These are phyloP conservation scores for Drosophila diplacantha DNA, from an alignment of 2,888 invertebrate species.

Conservation along the genomic window DNA sequence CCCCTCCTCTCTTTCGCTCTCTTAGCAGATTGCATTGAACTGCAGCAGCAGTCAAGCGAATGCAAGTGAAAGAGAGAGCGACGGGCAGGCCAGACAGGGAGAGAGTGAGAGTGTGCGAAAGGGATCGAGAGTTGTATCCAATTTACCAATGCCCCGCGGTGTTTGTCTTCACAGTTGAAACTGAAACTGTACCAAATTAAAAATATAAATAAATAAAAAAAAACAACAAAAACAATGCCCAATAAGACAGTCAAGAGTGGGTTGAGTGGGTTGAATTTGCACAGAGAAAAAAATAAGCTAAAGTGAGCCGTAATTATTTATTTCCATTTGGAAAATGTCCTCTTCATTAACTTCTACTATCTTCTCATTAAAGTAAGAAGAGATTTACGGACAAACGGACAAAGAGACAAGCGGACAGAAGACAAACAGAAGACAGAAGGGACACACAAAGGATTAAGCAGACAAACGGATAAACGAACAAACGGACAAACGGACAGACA, in stretches of 20 bases:
- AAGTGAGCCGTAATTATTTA: neutral
- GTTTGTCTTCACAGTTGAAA: constrained; percentile 31
- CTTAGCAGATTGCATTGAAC: constrained; percentile 58
- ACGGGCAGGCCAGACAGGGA: constrained; percentile 21
- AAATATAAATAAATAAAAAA: constrained; percentile 1
- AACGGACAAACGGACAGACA: too few species aligned
- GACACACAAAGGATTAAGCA: too few species aligned
- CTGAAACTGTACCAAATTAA: constrained; percentile 46
- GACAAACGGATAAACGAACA: too few species aligned
- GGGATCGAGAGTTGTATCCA: constrained; percentile 37
- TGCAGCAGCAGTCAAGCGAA: constrained; percentile 30
- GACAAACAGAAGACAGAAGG: neutral
- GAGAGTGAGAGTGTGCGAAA: constrained; percentile 9
- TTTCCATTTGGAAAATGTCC: neutral
- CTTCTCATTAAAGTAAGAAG: neutral
- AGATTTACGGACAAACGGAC: neutral
- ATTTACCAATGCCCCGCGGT: constrained; percentile 52
- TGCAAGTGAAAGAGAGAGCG: constrained; percentile 28
- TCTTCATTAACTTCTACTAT: neutral
- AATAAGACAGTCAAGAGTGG: neutral
- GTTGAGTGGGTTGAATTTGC: neutral
- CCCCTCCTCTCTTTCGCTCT: constrained; percentile 18
- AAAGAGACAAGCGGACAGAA: neutral
- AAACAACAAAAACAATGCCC: neutral
- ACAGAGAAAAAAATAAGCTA: neutral